A percentile compares a stretch with the other conserved stretches of the same genome.
Conservation (phyloP, 1,140 invertebrate species). For the Trichonephila inaurata region DNA sequence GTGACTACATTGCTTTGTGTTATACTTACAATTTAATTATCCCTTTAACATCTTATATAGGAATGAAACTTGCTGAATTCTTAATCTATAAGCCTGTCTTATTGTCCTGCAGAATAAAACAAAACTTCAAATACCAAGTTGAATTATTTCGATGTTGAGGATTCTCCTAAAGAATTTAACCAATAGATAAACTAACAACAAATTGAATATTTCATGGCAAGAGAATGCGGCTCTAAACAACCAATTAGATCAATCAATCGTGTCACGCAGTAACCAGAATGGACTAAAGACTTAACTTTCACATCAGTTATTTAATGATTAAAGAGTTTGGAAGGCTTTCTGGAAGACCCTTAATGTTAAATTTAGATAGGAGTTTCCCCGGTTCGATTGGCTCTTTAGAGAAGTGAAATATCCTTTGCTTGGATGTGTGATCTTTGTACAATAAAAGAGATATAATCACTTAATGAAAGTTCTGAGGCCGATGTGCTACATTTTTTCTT, state of each 20-base stretch:
- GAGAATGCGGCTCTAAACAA: conserved; percentile 23
- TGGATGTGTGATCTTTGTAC: neutral
- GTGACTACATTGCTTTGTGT: no score
- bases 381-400: neutral
- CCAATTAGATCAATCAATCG: conserved; percentile 59
- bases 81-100: neutral
- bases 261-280: neutral
- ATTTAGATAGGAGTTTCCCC: neutral
- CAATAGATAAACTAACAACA: conserved; percentile 27
- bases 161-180: neutral
- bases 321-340: neutral
- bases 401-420: neutral
- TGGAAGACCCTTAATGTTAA: neutral
- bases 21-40: no score
- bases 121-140: neutral
- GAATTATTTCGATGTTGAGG: neutral
- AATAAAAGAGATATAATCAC: no score
- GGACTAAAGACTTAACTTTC: conserved; percentile 8
- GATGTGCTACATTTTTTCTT: no score
- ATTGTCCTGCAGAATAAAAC: neutral
- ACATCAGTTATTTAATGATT: conserved; percentile 21
- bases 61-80: no score
- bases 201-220: conserved; percentile 52
- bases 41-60: no score
- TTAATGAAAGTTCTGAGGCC: no score